Percentiles rank a stretch among this genome's conserved stretches.
phyloP scores from a whole-genome alignment of 2,113 vertebrate genomes.

The Piaya cayana region DNA sequence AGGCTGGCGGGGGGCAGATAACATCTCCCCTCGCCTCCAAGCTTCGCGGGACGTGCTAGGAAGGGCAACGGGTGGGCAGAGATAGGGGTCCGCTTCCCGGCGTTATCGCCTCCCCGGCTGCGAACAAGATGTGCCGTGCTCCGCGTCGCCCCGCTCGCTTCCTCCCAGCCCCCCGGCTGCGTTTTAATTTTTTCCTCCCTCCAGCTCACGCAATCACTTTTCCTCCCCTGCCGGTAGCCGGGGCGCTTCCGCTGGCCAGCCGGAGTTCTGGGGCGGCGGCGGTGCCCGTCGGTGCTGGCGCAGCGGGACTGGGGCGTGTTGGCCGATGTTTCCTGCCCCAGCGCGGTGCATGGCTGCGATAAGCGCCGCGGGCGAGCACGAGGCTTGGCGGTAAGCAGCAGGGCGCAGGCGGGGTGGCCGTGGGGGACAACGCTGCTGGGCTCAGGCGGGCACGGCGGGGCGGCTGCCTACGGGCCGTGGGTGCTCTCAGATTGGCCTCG shows the following conservation, averaged over 20 bases:
- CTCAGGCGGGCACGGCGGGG: neutral
- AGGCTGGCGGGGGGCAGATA: neutral
- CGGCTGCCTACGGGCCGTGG: fast-evolving
- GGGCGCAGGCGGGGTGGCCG: neutral
- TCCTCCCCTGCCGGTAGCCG: neutral
- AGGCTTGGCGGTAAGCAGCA: neutral
- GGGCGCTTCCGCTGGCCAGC: neutral
- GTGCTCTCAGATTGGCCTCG: neutral
- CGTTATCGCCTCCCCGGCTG: neutral
- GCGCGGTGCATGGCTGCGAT: constrained; percentile 21
- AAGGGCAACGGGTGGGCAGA: constrained; percentile 28
- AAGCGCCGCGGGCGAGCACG: constrained; percentile 6
- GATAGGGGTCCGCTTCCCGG: constrained; percentile 29
- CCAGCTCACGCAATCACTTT: neutral
- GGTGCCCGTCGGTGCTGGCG: neutral
- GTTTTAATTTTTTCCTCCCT: neutral
- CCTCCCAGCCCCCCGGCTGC: neutral
- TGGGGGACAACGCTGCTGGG: neutral
- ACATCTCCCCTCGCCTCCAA: constrained; percentile 31
- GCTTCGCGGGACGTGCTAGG: neutral
- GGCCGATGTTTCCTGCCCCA: constrained; percentile 60
- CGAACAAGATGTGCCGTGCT: neutral
- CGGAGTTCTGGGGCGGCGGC: neutral
- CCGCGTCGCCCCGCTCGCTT: neutral
- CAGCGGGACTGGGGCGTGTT: neutral